Conservation (phyloP, 2,113 vertebrate species). For the Cryptoleucopteryx plumbea region DNA sequence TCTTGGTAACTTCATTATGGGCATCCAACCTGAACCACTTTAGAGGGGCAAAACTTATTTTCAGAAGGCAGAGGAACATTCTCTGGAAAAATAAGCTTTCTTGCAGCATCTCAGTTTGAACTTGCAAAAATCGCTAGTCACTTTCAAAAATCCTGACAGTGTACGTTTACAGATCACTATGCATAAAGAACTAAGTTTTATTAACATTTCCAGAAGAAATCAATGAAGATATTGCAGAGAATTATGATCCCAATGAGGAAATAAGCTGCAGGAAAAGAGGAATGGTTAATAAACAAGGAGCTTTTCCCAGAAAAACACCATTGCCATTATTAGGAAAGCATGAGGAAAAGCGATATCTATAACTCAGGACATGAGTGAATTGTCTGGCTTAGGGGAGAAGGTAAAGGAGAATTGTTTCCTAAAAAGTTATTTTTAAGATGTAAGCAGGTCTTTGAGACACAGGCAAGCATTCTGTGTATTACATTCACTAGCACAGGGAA, state of each 20-base stretch:
- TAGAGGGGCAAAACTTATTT: background rate
- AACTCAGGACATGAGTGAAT: background rate
- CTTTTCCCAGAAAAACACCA: background rate
- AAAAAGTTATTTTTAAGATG: slow-evolving; percentile 14
- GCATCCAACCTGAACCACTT: background rate
- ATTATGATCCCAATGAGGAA: slow-evolving; percentile 18
- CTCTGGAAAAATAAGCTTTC: background rate
- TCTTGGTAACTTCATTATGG: background rate
- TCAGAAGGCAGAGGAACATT: background rate
- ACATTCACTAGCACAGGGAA: background rate
- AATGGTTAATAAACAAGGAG: background rate
- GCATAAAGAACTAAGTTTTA: background rate
- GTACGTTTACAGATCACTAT: background rate
- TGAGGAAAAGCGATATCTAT: background rate
- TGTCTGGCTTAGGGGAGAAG: slow-evolving; percentile 28
- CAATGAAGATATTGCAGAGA: background rate
- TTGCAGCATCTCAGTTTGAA: background rate
- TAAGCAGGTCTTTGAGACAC: slow-evolving; percentile 23
- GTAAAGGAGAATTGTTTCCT: background rate
- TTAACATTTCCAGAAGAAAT: slow-evolving; percentile 18
- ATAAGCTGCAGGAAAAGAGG: background rate
- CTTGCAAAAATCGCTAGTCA: background rate
- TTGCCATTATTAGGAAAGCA: background rate
- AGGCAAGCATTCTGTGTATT: background rate
- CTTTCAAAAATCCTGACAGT: background rate